Evolutionary conservation across 2,888 invertebrate genomes (phyloP).

Genomic region (Noctua comes): DNA sequence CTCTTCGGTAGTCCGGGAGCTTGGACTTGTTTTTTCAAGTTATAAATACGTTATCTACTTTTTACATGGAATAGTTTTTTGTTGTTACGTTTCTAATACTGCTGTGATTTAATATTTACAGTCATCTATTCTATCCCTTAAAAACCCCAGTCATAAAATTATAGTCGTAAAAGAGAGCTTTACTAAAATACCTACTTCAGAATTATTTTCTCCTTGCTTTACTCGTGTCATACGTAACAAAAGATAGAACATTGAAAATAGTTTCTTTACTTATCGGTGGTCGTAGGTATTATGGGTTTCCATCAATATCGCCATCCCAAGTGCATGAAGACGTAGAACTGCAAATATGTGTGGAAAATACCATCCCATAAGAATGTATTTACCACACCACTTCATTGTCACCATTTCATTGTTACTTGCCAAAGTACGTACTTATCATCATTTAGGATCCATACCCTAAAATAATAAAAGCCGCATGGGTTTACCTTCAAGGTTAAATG

Average conservation of each 20-base stretch:
- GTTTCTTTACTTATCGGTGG: not conserved
- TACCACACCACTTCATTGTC: no score
- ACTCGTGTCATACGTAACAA: not conserved
- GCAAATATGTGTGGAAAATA: not conserved
- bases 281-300: not conserved
- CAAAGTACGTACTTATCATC: not conserved
- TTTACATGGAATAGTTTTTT: not conserved
- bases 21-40: not conserved
- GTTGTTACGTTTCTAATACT: not conserved
- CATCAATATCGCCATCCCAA: not conserved
- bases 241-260: not conserved
- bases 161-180: not conserved
- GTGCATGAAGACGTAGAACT: not conserved
- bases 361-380: no score
- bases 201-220: not conserved
- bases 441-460: not conserved
- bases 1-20: conserved; percentile 62
- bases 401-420: not conserved
- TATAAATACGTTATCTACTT: not conserved
- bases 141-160: not conserved
- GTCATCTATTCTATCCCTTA: no score
- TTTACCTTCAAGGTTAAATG: not conserved
- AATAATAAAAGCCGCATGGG: not conserved
- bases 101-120: not conserved
- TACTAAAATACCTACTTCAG: not conserved